Conservation (phyloP, 2,888 invertebrate genomes). For the Cyclophora albipunctata region DNA sequence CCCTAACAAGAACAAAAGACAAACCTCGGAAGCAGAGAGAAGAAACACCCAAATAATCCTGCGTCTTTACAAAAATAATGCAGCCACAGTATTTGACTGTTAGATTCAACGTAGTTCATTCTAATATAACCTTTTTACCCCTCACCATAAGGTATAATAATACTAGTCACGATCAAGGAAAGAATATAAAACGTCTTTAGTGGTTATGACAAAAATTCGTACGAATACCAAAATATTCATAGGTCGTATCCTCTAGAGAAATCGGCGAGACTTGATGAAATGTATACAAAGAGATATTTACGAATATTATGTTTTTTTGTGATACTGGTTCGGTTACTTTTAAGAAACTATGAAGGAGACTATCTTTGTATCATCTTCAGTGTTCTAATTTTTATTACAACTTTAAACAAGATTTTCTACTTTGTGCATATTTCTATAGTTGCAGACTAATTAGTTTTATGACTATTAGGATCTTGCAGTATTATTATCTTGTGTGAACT, state of each 20-base stretch:
- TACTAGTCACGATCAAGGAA: conserved; percentile 5
- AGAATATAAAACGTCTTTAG: conserved; percentile 33
- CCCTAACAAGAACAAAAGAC: conserved; percentile 47
- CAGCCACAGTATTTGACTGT: conserved; percentile 25
- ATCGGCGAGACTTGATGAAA: conserved; percentile 44
- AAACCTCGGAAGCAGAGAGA: conserved; percentile 30
- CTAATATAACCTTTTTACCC: conserved; percentile 15
- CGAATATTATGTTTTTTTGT: conserved; percentile 35
- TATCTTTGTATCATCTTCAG: too few species aligned
- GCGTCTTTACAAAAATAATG: conserved; percentile 44
- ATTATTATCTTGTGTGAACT: too few species aligned
- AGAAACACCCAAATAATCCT: conserved; percentile 39
- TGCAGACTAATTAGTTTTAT: too few species aligned
- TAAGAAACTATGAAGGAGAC: conserved; percentile 1
- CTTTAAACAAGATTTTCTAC: too few species aligned
- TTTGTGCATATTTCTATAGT: too few species aligned
- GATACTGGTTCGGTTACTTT: conserved; percentile 15
- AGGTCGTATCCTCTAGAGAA: conserved; percentile 48
- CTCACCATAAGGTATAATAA: conserved; percentile 7
- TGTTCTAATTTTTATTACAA: too few species aligned
- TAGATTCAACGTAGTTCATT: conserved; percentile 1
- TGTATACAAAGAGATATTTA: conserved; percentile 45
- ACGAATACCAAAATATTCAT: conserved; percentile 55
- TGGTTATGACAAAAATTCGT: conserved; percentile 43
- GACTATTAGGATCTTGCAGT: too few species aligned